Evolutionary conservation across 2,888 invertebrate species (phyloP), one percentile per base, ranked within the genome.

Genomic region (Nebria salina): DNA sequence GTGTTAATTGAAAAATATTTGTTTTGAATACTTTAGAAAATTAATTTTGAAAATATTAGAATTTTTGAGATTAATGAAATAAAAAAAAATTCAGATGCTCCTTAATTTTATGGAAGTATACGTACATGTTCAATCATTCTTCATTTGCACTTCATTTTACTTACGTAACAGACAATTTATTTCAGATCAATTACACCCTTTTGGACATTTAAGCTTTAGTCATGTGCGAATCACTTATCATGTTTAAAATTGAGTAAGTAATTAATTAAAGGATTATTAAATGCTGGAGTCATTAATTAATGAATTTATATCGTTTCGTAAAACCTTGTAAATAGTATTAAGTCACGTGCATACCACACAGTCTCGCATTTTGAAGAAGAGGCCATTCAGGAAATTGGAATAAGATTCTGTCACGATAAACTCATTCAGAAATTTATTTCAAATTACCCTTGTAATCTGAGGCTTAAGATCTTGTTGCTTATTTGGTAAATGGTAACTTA

Each of bases 371-470:
- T 79, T 79, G 79, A 79, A 79, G 79, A 79, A 79, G 79, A 79
- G 79, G 79, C 79, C 79, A 79, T 79, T 79, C 79, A 79, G 79
- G 79, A 79, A 79, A 79, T 79, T 79, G 79, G 79, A 79, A 79
- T 79, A 79, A 79, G 79, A 79, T 79, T 74, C 79, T 79, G 79
- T 79, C 79, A 79, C 73, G 79, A 79, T 79, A 79, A 75, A 74
- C 74, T 78, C 75, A 75, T 41, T 74, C 79, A 75, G 74, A 75
- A 79, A 79, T 79, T 79, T 79, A 79, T 79, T 79, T 79, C 75
- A 79, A 79, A 79, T 79, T 79, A 79, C 75, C 79, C 79, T 66
- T 74, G 79, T 79, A 79, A 79, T 79, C 79, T 79, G 68, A 68
- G 79, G 75, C 75, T 75, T 68, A 74, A 79, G 79, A 79, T 79